Conservation (phyloP, 1,140 invertebrate species). For the Drosophila obscura region DNA sequence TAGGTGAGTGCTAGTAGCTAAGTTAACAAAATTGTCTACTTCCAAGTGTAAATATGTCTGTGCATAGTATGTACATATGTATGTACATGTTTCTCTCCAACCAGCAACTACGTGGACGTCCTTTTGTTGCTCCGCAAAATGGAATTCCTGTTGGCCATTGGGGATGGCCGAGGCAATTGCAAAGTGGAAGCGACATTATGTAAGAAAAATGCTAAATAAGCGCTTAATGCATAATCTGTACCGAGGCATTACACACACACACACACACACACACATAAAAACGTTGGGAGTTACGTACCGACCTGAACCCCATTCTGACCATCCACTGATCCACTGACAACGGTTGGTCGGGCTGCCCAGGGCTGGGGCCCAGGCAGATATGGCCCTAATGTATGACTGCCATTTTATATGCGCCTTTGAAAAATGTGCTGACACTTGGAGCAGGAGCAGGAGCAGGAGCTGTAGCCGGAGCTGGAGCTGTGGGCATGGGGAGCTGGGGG, state of each 20-base stretch:
- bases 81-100: no score
- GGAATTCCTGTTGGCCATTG: slow-evolving; percentile 16
- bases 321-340: slow-evolving; percentile 39
- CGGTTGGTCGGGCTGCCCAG: slow-evolving; percentile 26
- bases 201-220: slow-evolving; percentile 82
- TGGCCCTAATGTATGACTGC: slow-evolving; percentile 82
- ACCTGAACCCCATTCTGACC: slow-evolving; percentile 28
- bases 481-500: neutral
- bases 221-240: slow-evolving; percentile 81
- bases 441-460: slow-evolving; percentile 34
- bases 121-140: neutral
- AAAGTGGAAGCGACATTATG: slow-evolving; percentile 64
- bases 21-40: no score
- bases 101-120: no score
- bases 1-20: no score
- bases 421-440: slow-evolving; percentile 80
- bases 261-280: slow-evolving; percentile 23
- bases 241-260: slow-evolving; percentile 44
- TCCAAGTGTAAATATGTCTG: no score
- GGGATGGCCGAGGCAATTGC: slow-evolving; percentile 35
- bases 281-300: slow-evolving; percentile 27
- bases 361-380: slow-evolving; percentile 57
- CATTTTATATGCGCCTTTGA: slow-evolving; percentile 82
- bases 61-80: no score
- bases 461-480: neutral